Conservation (phyloP, 1,140 invertebrate species). For the Pachypsylla venusta region DNA sequence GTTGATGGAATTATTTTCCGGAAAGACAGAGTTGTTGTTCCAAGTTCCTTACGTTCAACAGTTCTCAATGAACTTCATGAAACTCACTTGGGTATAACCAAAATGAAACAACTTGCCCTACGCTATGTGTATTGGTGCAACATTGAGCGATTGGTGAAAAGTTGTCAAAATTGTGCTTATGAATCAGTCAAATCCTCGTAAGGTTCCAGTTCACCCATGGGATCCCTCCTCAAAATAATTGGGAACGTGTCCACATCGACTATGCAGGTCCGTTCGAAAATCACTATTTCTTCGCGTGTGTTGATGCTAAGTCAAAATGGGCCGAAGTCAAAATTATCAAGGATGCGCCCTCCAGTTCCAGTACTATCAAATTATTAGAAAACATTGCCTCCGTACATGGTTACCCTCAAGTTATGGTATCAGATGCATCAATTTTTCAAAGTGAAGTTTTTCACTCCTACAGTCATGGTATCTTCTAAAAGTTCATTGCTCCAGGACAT, state of each 20-base stretch:
- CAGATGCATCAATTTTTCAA: slow-evolving; percentile 23
- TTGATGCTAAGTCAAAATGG: slow-evolving; percentile 4
- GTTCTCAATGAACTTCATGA: slow-evolving; percentile 19
- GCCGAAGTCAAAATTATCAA: background rate
- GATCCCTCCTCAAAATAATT: slow-evolving; percentile 23
- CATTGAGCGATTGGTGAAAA: slow-evolving; percentile 23
- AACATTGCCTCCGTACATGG: slow-evolving; percentile 15
- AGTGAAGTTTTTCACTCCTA: too few species aligned
- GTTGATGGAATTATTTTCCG: slow-evolving; percentile 12
- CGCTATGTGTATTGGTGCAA: slow-evolving; percentile 23
- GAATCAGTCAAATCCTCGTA: slow-evolving; percentile 19
- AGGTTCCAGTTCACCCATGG: slow-evolving; percentile 23
- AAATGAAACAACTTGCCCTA: slow-evolving; percentile 26
- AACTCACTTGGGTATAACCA: slow-evolving; percentile 24
- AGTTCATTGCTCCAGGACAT: slow-evolving; percentile 22
- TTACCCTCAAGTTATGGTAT: slow-evolving; percentile 11
- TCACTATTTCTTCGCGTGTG: background rate
- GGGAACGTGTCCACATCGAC: slow-evolving; percentile 10
- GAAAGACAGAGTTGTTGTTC: slow-evolving; percentile 16
- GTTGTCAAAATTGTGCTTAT: too few species aligned
- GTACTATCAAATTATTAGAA: background rate
- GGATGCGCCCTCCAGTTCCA: background rate
- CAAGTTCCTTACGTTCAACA: slow-evolving; percentile 4
- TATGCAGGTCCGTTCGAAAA: background rate
- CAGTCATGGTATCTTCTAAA: slow-evolving; percentile 24